Percentiles rank a stretch among this genome's conserved stretches.
Evolutionary conservation across 2,888 invertebrate genomes (phyloP).

Genomic region (Hedychridium roseum): DNA sequence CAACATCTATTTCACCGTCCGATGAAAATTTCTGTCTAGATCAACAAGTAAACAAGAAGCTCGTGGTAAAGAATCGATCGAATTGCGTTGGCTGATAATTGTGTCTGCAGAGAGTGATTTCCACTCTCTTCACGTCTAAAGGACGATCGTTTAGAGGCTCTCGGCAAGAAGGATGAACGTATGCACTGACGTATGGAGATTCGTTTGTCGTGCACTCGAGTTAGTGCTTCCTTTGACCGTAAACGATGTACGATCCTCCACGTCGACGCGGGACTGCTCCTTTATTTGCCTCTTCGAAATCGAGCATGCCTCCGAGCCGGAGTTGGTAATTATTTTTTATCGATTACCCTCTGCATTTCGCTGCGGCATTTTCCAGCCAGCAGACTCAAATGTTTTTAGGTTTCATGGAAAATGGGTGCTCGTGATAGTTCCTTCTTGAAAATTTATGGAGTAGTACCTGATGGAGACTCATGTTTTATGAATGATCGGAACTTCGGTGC

Average conservation of each 20-base stretch:
- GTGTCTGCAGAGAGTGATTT: no score
- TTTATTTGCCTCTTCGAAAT: slow-evolving; percentile 32
- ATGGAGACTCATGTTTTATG: slow-evolving; percentile 58
- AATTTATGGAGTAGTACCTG: slow-evolving; percentile 51
- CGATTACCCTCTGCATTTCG: slow-evolving; percentile 27
- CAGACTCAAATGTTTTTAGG: slow-evolving; percentile 31
- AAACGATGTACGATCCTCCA: slow-evolving; percentile 35
- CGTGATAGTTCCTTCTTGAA: slow-evolving; percentile 40
- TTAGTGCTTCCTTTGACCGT: slow-evolving; percentile 21
- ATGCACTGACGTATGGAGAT: slow-evolving; percentile 21
- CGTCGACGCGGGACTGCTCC: slow-evolving; percentile 22
- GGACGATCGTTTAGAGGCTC: no score
- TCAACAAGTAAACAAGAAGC: background rate
- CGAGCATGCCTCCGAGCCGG: no score
- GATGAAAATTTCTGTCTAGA: background rate
- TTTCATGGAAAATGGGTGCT: slow-evolving; percentile 39
- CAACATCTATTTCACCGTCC: background rate
- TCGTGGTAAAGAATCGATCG: no score
- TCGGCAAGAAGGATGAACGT: no score
- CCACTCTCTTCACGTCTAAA: no score
- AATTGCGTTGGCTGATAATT: no score
- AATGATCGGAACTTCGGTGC: slow-evolving; percentile 47
- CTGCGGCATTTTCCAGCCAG: background rate
- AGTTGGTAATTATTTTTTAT: slow-evolving; percentile 50
- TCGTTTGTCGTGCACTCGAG: slow-evolving; percentile 39